Percentiles rank a stretch among this genome's conserved stretches.
phyloP scores from a whole-genome alignment of 2,888 invertebrate species.

The Drosophila neotestacea region DNA sequence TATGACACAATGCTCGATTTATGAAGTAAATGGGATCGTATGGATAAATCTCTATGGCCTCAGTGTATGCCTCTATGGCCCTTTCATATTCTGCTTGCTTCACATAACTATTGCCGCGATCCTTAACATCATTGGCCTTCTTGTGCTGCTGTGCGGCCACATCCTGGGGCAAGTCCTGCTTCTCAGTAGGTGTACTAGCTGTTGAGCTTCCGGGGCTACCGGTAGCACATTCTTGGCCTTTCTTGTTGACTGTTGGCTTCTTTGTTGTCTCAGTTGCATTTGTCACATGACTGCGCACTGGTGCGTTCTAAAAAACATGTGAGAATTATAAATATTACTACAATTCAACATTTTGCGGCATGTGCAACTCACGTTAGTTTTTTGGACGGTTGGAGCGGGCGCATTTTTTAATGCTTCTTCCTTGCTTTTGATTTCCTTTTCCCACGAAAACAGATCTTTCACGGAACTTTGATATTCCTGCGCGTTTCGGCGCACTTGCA shows the following conservation, averaged over 20 bases:
- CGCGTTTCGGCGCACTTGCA: conserved; percentile 84
- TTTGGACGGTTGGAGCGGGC: conserved; percentile 41
- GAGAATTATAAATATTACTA: not conserved
- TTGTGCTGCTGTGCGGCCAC: conserved; percentile 67
- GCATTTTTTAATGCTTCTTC: conserved; percentile 73
- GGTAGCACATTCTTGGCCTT: not conserved
- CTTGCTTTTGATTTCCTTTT: conserved; percentile 83
- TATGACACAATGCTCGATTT: conserved; percentile 94
- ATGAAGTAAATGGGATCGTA: conserved; percentile 93
- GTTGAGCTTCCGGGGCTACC: conserved; percentile 45
- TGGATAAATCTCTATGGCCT: conserved; percentile 93
- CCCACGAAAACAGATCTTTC: conserved; percentile 83
- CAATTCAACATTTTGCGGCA: conserved; percentile 1
- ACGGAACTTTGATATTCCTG: conserved; percentile 75
- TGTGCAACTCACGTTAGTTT: conserved; percentile 49
- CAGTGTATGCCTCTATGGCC: conserved; percentile 94
- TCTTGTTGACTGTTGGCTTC: not conserved
- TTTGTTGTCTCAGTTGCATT: conserved; percentile 7
- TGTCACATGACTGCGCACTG: conserved; percentile 70
- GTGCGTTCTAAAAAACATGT: conserved; percentile 34
- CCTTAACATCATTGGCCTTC: conserved; percentile 82
- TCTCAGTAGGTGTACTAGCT: conserved; percentile 71
- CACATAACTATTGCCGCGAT: conserved; percentile 92
- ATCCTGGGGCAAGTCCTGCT: conserved; percentile 66
- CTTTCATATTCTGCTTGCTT: conserved; percentile 92